These are phyloP conservation scores for Chondrilla cf. caribensis DNA, from an alignment of 37 sponge, comb jelly and placozoan species.

Conservation along the genomic window DNA sequence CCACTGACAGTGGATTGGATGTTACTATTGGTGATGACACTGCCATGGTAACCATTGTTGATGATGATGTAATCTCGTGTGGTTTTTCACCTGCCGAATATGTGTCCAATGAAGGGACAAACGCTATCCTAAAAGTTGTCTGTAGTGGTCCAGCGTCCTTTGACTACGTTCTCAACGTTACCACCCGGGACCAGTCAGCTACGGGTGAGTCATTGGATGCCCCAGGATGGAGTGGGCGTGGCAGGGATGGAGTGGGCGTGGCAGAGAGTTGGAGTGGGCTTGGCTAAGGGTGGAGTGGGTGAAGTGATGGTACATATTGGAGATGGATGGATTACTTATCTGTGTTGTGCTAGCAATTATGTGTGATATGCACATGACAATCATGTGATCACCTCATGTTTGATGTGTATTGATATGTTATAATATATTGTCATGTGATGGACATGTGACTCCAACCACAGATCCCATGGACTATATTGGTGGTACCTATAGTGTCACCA, in stretches of 20 bases:
- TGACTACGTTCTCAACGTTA: background rate
- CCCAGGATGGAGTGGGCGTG: background rate
- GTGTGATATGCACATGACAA: too few species aligned
- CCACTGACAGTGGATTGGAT: background rate
- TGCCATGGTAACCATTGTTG: background rate
- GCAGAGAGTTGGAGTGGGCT: background rate
- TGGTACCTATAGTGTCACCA: background rate
- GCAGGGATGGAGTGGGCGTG: background rate
- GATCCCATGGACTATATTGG: constrained; percentile 1
- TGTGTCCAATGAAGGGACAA: background rate
- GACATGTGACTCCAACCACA: background rate
- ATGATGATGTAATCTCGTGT: background rate
- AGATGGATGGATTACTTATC: too few species aligned
- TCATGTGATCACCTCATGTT: too few species aligned
- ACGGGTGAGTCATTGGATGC: background rate
- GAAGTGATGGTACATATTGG: too few species aligned
- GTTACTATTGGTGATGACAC: background rate
- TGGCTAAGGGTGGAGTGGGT: background rate
- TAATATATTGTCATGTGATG: background rate
- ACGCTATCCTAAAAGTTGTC: background rate
- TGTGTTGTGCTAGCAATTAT: too few species aligned
- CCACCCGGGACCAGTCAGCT: background rate
- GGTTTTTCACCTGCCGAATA: background rate
- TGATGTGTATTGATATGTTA: too few species aligned
- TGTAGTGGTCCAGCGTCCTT: background rate